phyloP scores from a whole-genome alignment of 1,140 invertebrate species.

The Rhyzopertha dominica region DNA sequence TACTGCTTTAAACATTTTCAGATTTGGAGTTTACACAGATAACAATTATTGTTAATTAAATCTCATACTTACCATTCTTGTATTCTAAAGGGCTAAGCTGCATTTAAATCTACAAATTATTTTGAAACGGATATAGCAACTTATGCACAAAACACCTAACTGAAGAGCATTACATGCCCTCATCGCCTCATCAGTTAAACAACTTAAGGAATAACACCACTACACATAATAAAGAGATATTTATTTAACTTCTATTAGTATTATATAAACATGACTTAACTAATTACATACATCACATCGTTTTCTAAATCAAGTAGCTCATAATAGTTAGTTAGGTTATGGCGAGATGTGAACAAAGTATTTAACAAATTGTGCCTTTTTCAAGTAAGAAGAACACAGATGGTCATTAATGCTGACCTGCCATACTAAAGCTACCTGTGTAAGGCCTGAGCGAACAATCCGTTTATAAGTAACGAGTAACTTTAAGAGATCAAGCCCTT shows the following conservation, averaged over 20 bases:
- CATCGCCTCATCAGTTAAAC: no score
- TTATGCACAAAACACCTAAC: no score
- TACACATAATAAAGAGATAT: constrained; percentile 38
- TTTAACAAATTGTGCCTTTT: constrained; percentile 15
- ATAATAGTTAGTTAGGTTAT: constrained; percentile 33
- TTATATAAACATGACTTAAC: constrained; percentile 37
- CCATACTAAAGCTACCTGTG: constrained; percentile 17
- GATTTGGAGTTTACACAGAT: no score
- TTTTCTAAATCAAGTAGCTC: constrained; percentile 37
- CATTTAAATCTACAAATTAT: no score
- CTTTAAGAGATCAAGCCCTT: constrained; percentile 39
- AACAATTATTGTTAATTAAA: no score
- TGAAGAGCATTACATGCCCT: no score
- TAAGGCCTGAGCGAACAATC: constrained; percentile 19
- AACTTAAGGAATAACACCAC: no score
- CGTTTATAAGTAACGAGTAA: constrained; percentile 27
- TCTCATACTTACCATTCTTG: no score
- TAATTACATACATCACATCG: constrained; percentile 38
- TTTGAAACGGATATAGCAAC: no score
- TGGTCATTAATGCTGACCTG: constrained; percentile 10
- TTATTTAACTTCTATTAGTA: constrained; percentile 39
- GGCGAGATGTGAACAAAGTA: constrained; percentile 25
- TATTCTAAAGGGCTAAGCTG: no score
- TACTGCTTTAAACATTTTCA: no score
- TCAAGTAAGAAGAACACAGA: constrained; percentile 20